Conservation (phyloP, 2,113 vertebrate species). For the Grammomys surdaster region DNA sequence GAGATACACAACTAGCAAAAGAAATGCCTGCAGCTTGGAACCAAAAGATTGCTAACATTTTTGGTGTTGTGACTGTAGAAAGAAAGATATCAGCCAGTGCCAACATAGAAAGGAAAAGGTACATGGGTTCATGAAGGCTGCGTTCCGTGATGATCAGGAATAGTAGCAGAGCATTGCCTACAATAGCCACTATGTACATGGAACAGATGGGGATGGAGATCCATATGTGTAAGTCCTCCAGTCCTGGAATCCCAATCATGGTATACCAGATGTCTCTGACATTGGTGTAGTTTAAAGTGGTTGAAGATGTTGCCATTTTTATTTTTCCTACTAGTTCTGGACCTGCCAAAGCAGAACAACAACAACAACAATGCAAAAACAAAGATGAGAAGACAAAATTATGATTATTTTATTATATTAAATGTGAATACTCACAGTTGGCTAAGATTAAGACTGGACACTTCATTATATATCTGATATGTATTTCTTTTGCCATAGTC, state of each 20-base stretch:
- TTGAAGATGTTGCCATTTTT: slow-evolving; percentile 15
- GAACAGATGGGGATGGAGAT: slow-evolving; percentile 51
- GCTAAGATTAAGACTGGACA: not conserved
- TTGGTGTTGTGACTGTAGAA: slow-evolving; percentile 49
- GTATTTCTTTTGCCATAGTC: too few relatives aligned
- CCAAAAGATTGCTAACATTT: slow-evolving; percentile 71
- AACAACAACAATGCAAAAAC: not conserved
- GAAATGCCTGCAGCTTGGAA: slow-evolving; percentile 58
- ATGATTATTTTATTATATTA: not conserved
- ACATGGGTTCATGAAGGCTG: not conserved
- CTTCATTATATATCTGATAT: not conserved
- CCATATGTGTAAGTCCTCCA: not conserved
- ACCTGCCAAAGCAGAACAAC: not conserved
- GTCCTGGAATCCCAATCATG: slow-evolving; percentile 46
- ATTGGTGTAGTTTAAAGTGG: slow-evolving; percentile 27
- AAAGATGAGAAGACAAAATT: not conserved
- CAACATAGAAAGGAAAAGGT: slow-evolving; percentile 48
- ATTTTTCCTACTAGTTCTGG: not conserved
- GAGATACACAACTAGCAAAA: slow-evolving; percentile 14
- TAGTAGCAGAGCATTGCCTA: slow-evolving; percentile 7
- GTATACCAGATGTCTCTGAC: slow-evolving; percentile 51
- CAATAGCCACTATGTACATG: not conserved
- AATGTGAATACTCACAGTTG: not conserved
- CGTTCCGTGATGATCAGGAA: not conserved
- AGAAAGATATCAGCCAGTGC: slow-evolving; percentile 48